Percentiles rank a stretch among this genome's conserved stretches.
Evolutionary conservation across 2,797 vertebrate species (phyloP).

Genomic region (Arctocebus calabarensis): DNA sequence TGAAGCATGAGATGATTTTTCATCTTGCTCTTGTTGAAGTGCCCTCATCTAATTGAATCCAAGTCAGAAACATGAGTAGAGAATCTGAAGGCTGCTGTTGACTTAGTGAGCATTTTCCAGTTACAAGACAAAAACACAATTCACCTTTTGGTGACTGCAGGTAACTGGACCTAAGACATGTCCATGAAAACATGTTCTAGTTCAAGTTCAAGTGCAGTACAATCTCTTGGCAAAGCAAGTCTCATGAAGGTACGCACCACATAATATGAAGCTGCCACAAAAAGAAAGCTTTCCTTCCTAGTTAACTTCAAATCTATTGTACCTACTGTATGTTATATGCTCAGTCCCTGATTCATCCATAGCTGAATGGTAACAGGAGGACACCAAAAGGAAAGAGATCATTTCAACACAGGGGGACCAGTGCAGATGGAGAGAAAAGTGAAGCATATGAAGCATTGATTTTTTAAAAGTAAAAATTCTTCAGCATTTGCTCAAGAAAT

Average conservation of each 20-base stretch:
- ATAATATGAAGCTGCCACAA: too few relatives aligned
- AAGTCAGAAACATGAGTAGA: background rate
- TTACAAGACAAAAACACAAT: background rate
- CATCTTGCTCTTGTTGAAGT: background rate
- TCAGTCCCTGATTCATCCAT: background rate
- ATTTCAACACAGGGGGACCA: background rate
- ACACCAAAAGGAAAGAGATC: background rate
- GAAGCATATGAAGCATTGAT: accelerated
- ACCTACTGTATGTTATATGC: too few relatives aligned
- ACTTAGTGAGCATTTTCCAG: background rate
- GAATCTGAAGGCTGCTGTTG: background rate
- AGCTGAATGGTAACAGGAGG: background rate
- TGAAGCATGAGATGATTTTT: background rate
- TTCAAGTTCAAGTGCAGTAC: background rate
- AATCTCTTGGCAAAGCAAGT: background rate
- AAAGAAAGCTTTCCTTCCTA: background rate
- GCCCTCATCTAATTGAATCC: background rate
- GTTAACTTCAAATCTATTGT: background rate
- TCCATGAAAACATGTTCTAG: too few relatives aligned
- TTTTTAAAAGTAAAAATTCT: background rate
- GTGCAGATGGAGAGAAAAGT: background rate
- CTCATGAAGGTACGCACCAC: background rate
- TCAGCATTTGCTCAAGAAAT: background rate
- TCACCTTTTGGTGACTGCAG: background rate
- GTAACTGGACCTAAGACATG: background rate